These are phyloP conservation scores for Tupiocoris notatus DNA, from an alignment of 2,888 invertebrate species.

Conservation along the genomic window DNA sequence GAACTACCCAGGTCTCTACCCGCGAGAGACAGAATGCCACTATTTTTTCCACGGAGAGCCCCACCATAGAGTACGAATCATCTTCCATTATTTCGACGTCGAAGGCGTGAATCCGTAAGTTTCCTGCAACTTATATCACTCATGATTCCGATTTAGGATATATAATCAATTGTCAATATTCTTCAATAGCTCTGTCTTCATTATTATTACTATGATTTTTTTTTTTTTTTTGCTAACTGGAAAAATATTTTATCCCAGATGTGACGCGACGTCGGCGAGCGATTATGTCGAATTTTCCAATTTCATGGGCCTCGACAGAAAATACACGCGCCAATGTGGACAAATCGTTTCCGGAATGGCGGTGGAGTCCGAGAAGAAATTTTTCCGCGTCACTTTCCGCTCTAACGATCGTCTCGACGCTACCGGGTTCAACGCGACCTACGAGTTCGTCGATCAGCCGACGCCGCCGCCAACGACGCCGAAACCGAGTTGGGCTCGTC, in stretches of 20 bases:
- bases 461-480: conserved; percentile 48
- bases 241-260: no score
- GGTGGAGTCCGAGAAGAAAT: conserved; percentile 83
- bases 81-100: conserved; percentile 89
- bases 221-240: background rate
- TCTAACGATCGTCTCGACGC: conserved; percentile 93
- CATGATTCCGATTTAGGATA: background rate
- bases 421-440: conserved; percentile 90
- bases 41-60: conserved; percentile 82
- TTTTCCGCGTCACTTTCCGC: conserved; percentile 91
- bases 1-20: conserved; percentile 87
- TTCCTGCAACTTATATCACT: background rate
- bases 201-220: background rate
- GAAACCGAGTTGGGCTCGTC: conserved; percentile 37
- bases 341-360: conserved; percentile 71
- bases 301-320: conserved; percentile 84
- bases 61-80: conserved; percentile 75
- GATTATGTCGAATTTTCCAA: conserved; percentile 97
- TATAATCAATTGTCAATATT: no score
- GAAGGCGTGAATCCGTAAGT: conserved; percentile 89
- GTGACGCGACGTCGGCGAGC: conserved; percentile 85
- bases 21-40: conserved; percentile 85
- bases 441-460: conserved; percentile 71
- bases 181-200: background rate
- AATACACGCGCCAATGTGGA: conserved; percentile 86